Evolutionary conservation across 1,140 invertebrate species (phyloP).

Genomic region (Drosophila murphyi): DNA sequence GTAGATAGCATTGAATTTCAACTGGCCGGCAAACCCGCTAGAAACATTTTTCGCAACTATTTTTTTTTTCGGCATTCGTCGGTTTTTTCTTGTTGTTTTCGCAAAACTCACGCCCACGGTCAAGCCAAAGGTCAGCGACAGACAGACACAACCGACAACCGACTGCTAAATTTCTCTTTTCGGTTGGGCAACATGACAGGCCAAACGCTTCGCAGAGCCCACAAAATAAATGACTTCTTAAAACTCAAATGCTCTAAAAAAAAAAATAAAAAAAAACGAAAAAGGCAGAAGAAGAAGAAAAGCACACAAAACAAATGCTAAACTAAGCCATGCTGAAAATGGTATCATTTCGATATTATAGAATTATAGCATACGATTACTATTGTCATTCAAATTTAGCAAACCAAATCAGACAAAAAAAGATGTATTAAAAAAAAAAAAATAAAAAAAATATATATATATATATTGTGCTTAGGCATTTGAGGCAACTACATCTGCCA

Average conservation of each 20-base stretch:
- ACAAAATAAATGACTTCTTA: background rate
- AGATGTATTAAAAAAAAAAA: too few species aligned
- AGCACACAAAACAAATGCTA: background rate
- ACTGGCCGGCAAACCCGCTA: constrained; percentile 54
- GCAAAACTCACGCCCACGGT: constrained; percentile 77
- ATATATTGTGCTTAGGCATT: too few species aligned
- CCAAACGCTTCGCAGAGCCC: background rate
- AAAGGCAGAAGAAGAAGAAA: background rate
- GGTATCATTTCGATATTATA: background rate
- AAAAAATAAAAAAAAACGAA: too few species aligned
- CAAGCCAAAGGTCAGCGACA: constrained; percentile 69
- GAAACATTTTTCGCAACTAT: constrained; percentile 56
- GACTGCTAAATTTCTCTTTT: constrained; percentile 62
- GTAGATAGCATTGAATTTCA: constrained; percentile 80
- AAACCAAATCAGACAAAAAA: too few species aligned
- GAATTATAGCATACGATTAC: too few species aligned
- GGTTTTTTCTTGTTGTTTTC: constrained; percentile 39
- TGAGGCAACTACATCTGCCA: background rate
- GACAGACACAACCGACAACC: constrained; percentile 9
- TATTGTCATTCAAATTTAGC: too few species aligned
- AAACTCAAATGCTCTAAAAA: constrained; percentile 1
- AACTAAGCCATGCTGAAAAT: background rate
- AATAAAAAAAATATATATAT: too few species aligned
- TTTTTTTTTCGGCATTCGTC: constrained; percentile 18
- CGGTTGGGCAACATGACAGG: constrained; percentile 28